These are phyloP conservation scores for Origma solitaria DNA, from an alignment of 2,113 vertebrate genomes.

Conservation along the genomic window DNA sequence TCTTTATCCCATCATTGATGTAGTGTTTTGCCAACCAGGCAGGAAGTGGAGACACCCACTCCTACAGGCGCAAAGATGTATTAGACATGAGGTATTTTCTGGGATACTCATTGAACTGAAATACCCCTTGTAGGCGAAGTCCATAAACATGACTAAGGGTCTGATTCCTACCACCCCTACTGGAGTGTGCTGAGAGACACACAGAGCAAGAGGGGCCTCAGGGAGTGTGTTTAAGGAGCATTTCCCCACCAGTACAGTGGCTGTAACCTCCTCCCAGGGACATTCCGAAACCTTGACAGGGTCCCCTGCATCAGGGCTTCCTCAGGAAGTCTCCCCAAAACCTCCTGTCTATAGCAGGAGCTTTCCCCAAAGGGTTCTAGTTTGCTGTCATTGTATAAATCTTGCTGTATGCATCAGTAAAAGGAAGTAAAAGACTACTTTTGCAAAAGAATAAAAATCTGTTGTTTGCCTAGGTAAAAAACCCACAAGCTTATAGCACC, in stretches of 20 bases:
- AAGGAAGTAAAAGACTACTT: not conserved
- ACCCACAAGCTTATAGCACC: not conserved
- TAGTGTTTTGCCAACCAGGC: not conserved
- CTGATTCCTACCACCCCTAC: not conserved
- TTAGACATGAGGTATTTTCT: slow-evolving; percentile 6
- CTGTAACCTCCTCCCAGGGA: not conserved
- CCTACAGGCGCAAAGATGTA: not conserved
- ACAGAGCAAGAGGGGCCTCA: not conserved
- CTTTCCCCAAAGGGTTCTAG: not conserved
- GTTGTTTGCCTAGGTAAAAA: not conserved
- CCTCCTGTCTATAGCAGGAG: not conserved
- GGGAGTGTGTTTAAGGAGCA: not conserved
- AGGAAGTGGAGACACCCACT: slow-evolving; percentile 21
- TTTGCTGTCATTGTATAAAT: not conserved
- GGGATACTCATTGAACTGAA: not conserved
- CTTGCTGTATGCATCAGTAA: not conserved
- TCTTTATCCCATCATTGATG: not conserved
- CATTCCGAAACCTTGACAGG: not conserved
- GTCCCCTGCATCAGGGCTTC: not conserved
- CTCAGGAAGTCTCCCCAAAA: not conserved
- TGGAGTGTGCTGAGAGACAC: not conserved
- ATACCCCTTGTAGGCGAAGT: not conserved
- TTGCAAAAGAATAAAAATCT: not conserved
- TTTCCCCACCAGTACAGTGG: not conserved
- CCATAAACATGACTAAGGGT: not conserved